Percentiles rank a stretch among this genome's conserved stretches.
Conservation (phyloP, 2,888 invertebrate species). For the Eristalis pertinax region DNA sequence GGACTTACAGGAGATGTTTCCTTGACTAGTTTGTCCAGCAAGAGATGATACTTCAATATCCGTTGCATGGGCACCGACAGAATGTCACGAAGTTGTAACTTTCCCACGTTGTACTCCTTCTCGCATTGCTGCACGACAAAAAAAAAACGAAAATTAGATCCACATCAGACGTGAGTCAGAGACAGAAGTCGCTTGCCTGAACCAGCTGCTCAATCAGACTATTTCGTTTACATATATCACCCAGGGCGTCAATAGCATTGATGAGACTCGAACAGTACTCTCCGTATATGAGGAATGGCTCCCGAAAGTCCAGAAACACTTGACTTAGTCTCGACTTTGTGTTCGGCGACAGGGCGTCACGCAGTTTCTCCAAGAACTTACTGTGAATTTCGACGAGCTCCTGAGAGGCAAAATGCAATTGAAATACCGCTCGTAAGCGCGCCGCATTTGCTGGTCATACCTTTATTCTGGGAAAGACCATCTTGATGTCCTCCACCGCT, state of each 20-base stretch:
- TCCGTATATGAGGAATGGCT: slow-evolving; percentile 95
- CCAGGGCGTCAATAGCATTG: slow-evolving; percentile 92
- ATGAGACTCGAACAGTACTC: slow-evolving; percentile 97
- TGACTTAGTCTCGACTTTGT: slow-evolving; percentile 85
- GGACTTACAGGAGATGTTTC: slow-evolving; percentile 89
- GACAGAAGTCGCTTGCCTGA: slow-evolving; percentile 74
- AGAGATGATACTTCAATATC: slow-evolving; percentile 97
- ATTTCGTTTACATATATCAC: slow-evolving; percentile 80
- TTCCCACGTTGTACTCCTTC: slow-evolving; percentile 95
- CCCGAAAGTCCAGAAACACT: slow-evolving; percentile 95
- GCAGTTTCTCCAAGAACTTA: slow-evolving; percentile 90
- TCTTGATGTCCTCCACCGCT: slow-evolving; percentile 87
- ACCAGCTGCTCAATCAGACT: slow-evolving; percentile 80
- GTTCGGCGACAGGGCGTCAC: slow-evolving; percentile 86
- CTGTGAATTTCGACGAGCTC: slow-evolving; percentile 93
- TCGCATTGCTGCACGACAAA: slow-evolving; percentile 90
- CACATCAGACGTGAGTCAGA: background rate
- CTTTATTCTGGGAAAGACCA: slow-evolving; percentile 95
- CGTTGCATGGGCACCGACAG: slow-evolving; percentile 99
- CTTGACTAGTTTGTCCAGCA: slow-evolving; percentile 93
- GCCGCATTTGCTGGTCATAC: slow-evolving; percentile 82
- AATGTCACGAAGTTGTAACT: slow-evolving; percentile 96
- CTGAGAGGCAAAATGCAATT: slow-evolving; percentile 81
- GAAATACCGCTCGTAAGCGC: background rate
- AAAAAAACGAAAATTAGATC: slow-evolving; percentile 20